Evolutionary conservation across 1,140 invertebrate genomes (phyloP), one percentile per base, ranked within the genome.

Genomic region (Hyposmocoma kahamanoa): DNA sequence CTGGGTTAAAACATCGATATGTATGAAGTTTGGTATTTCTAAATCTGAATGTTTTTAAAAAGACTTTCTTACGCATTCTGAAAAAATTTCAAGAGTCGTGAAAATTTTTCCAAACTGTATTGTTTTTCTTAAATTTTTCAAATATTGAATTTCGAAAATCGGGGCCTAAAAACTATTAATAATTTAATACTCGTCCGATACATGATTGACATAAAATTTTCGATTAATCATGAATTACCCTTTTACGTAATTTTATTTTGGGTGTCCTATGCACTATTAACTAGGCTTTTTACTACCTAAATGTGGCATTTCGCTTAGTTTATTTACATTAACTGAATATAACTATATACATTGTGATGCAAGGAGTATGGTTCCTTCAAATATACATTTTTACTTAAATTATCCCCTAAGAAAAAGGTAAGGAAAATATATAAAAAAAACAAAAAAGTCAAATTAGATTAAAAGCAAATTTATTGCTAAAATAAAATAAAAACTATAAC

Each of bases 401-500:
- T 59, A 53, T 49, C 28, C 28, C 34, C 52, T 52, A 51, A 62
- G 47, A 60, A 57, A 54, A 62, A 57, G 59, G 49, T 58, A 74
- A 64, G 64, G 64, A n/a, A n/a, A n/a, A n/a, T n/a, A n/a, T n/a
- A n/a, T n/a, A 77, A 72, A 80, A 69, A 77, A 83, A 75, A 81
- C 68, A 70, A 79, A 75, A 73, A 65, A 54, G 45, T 49, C 56
- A 83, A 84, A 84, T 72, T 62, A 81, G 66, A 80, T 69, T 84
- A 83, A 79, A 84, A 85, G 83, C 84, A 84, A 84, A 76, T 87
- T 87, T 87, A 87, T 87, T 87, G 84, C 86, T 86, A 87, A 84
- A 84, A 72, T 73, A 85, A 84, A 83, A 76, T 76, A 80, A 70
- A 36, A 83, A 72, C 70, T 80, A 78, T 82, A 81, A 81, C 77